Conservation (phyloP, 2,797 vertebrate species). For the Jordanella pulchra region DNA sequence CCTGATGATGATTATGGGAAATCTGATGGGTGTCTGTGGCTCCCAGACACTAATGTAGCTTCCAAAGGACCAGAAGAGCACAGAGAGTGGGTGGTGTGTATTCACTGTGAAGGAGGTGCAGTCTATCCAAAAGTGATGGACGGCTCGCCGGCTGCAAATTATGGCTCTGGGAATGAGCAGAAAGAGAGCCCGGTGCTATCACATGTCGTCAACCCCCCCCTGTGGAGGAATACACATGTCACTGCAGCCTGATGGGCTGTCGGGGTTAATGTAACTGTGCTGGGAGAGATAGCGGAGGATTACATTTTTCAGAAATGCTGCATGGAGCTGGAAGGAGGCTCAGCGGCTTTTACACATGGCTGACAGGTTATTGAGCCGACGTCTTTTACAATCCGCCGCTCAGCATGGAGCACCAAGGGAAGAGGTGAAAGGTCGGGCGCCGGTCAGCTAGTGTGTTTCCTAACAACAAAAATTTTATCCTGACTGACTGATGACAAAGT, state of each 20-base stretch:
- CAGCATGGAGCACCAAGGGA: neutral
- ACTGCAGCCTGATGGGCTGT: constrained; percentile 41
- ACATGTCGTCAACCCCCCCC: constrained; percentile 25
- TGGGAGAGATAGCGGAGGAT: constrained; percentile 46
- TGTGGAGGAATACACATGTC: constrained; percentile 30
- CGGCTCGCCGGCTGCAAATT: constrained; percentile 42
- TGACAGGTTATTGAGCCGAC: constrained; percentile 16
- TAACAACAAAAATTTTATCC: neutral
- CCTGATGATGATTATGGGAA: constrained; percentile 34
- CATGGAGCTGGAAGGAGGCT: constrained; percentile 9
- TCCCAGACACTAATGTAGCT: constrained; percentile 43
- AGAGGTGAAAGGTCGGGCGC: constrained; percentile 10
- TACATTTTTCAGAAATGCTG: constrained; percentile 54
- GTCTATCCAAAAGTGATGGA: constrained; percentile 45
- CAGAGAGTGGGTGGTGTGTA: constrained; percentile 41
- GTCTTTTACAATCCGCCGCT: constrained; percentile 5
- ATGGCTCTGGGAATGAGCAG: constrained; percentile 44
- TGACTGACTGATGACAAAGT: no score
- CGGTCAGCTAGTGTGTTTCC: neutral
- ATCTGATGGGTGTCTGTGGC: constrained; percentile 50
- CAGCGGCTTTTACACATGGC: constrained; percentile 20
- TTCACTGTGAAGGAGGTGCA: constrained; percentile 23
- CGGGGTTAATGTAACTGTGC: constrained; percentile 39
- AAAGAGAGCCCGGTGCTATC: constrained; percentile 38
- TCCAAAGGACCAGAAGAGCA: constrained; percentile 42